Conservation (phyloP, 2,888 invertebrate genomes). For the Auanema freiburgensis region DNA sequence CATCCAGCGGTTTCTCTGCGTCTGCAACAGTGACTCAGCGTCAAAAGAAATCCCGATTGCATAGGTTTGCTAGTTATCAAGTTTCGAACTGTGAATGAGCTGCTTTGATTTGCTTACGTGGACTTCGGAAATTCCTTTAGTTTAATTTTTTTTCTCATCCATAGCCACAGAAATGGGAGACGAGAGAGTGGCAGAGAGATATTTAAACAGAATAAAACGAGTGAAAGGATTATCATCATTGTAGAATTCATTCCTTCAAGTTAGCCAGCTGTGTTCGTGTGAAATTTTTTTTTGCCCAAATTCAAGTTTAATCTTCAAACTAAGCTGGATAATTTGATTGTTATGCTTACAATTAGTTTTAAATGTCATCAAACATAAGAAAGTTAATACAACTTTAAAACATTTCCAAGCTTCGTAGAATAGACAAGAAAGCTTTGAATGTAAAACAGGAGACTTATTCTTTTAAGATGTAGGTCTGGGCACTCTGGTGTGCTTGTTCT, state of each 20-base stretch:
- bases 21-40: conserved; percentile 3
- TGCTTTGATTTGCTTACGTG: conserved; percentile 7
- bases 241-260: conserved; percentile 6
- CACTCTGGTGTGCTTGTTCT: no score
- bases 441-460: no score
- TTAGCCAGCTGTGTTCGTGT: not conserved
- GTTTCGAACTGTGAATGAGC: not conserved
- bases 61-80: conserved; percentile 21
- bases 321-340: no score
- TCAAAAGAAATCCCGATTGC: conserved; percentile 30
- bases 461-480: no score
- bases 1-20: not conserved
- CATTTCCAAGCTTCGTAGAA: no score
- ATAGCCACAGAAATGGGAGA: not conserved
- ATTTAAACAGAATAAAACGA: not conserved
- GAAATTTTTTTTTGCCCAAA: not conserved
- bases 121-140: not conserved
- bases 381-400: no score
- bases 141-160: not conserved
- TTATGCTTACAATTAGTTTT: no score
- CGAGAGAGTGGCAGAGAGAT: conserved; percentile 6
- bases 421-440: no score
- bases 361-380: no score
- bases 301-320: not conserved
- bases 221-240: conserved; percentile 2